Percentiles rank a stretch among this genome's conserved stretches.
phyloP scores from a whole-genome alignment of 2,113 vertebrate species.

The Hypocryptadius cinnamomeus region DNA sequence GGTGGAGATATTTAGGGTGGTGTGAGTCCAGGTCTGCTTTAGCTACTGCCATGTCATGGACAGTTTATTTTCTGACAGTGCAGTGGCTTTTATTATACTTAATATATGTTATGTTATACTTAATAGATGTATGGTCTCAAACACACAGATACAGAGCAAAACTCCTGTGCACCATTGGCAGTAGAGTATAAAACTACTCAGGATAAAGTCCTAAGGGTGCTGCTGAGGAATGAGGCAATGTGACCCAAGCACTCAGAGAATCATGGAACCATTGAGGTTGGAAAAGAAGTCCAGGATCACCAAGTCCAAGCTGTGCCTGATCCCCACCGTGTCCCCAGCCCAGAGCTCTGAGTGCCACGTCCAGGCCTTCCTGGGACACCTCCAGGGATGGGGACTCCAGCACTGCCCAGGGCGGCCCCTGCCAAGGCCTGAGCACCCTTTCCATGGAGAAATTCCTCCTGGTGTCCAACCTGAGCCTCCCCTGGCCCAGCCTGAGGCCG shows the following conservation, averaged over 20 bases:
- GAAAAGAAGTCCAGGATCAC: not conserved
- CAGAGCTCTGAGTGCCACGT: fast-evolving
- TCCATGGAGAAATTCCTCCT: not conserved
- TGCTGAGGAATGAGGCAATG: not conserved
- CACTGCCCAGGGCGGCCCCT: not conserved
- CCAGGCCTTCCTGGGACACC: not conserved
- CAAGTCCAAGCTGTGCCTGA: fast-evolving
- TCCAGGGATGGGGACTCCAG: not conserved
- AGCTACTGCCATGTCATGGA: not conserved
- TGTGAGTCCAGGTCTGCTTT: not conserved
- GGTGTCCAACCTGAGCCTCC: fast-evolving
- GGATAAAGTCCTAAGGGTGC: not conserved
- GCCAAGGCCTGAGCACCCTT: not conserved
- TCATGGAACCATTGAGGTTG: fast-evolving
- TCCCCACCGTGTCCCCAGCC: fast-evolving
- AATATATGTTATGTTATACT: no score
- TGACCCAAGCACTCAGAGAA: no score
- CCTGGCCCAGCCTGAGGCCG: not conserved
- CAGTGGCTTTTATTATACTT: not conserved
- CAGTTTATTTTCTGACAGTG: not conserved
- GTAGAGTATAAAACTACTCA: no score
- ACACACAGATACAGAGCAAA: not conserved
- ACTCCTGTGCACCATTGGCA: no score
- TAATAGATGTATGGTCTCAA: not conserved
- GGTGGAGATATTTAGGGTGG: not conserved